Conservation (phyloP, 2,113 vertebrate genomes). For the Varanus salvator region DNA sequence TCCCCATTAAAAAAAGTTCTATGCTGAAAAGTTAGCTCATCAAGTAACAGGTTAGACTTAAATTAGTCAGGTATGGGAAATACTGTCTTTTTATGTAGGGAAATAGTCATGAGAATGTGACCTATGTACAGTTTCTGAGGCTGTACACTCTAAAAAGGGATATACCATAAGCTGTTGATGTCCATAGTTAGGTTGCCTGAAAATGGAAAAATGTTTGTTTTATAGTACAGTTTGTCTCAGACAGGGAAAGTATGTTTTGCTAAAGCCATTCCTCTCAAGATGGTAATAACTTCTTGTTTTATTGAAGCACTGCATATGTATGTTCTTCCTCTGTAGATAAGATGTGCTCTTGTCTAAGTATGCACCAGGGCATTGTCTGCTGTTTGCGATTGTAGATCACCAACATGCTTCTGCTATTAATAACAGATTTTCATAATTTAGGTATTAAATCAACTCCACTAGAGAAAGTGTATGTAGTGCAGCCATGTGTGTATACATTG, state of each 20-base stretch:
- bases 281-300: neutral
- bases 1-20: neutral
- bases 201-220: neutral
- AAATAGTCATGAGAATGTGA: neutral
- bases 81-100: neutral
- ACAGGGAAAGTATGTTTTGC: neutral
- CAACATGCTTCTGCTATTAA: neutral
- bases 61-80: neutral
- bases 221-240: neutral
- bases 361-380: no score
- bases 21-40: neutral
- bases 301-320: neutral
- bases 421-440: neutral
- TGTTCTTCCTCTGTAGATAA: neutral
- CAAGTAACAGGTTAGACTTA: neutral
- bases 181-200: neutral
- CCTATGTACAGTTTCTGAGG: neutral
- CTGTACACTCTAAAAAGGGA: neutral
- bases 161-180: neutral
- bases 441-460: neutral
- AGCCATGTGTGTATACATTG: neutral
- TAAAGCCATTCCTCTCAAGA: neutral
- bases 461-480: neutral
- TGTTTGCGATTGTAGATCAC: neutral
- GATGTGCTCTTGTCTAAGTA: neutral